Evolutionary conservation across 2,888 invertebrate genomes (phyloP).

Genomic region (Nephrocerus scutellatus): DNA sequence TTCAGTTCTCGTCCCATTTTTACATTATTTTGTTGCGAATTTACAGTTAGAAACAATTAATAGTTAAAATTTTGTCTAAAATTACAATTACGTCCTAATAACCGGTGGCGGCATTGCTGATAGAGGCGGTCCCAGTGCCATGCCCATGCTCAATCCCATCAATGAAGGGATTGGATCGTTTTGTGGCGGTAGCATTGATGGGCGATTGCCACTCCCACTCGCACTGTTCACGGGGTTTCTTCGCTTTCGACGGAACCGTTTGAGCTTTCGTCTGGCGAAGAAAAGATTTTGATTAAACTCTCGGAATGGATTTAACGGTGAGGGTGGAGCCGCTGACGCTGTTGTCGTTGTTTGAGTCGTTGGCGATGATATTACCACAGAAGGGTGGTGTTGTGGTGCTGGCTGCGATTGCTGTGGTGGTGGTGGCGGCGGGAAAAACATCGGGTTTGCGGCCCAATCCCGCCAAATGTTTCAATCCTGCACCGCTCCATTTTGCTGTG

Average conservation of each 20-base stretch:
- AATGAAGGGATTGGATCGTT: too few species aligned
- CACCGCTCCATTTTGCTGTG: slow-evolving; percentile 61
- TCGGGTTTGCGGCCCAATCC: slow-evolving; percentile 48
- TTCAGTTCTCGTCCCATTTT: too few species aligned
- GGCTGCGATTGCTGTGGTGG: slow-evolving; percentile 9
- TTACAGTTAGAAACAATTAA: too few species aligned
- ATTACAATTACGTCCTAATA: slow-evolving; percentile 20
- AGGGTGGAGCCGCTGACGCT: slow-evolving; percentile 4
- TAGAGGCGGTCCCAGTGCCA: too few species aligned
- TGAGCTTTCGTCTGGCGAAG: slow-evolving; percentile 39
- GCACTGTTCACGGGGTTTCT: slow-evolving; percentile 17
- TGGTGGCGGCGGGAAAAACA: slow-evolving; percentile 41
- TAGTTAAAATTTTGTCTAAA: too few species aligned
- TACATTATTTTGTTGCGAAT: too few species aligned
- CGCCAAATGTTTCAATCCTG: slow-evolving; percentile 61
- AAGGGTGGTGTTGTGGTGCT: slow-evolving; percentile 7
- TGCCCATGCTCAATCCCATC: too few species aligned
- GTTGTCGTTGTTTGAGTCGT: slow-evolving; percentile 2
- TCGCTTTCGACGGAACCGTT: slow-evolving; percentile 35
- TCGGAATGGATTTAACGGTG: slow-evolving; percentile 27
- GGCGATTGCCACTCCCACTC: slow-evolving; percentile 11
- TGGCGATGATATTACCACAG: slow-evolving; percentile 1
- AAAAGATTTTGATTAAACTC: slow-evolving; percentile 44
- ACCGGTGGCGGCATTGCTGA: slow-evolving; percentile 17
- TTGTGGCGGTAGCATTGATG: too few species aligned